Percentiles rank a stretch among this genome's conserved stretches.
phyloP scores from a whole-genome alignment of 2,113 vertebrate genomes.

The Daboia siamensis region DNA sequence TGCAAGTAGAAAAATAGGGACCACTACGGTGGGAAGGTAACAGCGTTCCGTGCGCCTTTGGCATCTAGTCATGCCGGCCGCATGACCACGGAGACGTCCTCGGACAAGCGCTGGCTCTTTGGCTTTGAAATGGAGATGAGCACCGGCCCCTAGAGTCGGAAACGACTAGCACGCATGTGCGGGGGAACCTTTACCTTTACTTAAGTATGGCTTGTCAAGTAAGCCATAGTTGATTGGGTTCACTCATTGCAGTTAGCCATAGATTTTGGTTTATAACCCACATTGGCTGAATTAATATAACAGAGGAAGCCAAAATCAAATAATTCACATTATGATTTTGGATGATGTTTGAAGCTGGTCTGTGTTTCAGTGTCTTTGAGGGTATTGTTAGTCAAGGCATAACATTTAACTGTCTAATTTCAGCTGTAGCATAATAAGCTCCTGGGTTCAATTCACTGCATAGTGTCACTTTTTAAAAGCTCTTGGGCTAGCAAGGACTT shows the following conservation, averaged over 20 bases:
- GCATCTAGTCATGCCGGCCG: no score
- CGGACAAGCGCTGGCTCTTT: no score
- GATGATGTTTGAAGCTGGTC: not conserved
- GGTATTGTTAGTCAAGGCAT: not conserved
- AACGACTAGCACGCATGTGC: no score
- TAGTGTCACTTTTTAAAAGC: not conserved
- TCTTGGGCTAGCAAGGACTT: not conserved
- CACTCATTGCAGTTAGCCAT: no score
- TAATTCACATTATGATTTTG: not conserved
- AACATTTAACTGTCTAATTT: not conserved
- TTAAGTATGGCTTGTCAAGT: not conserved
- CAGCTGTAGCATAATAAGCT: not conserved
- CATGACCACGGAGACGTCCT: no score
- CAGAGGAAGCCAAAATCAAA: not conserved
- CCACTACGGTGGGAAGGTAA: no score
- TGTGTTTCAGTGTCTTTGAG: not conserved
- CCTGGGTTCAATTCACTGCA: not conserved
- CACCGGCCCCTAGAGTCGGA: no score
- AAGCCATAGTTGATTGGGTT: not conserved
- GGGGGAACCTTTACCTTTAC: not conserved
- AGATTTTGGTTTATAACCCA: not conserved
- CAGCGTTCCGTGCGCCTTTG: no score
- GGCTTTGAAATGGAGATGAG: no score
- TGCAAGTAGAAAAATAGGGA: no score
- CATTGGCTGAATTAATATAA: not conserved